phyloP scores from a whole-genome alignment of 2,888 invertebrate species.

The Carterocephalus palaemon region DNA sequence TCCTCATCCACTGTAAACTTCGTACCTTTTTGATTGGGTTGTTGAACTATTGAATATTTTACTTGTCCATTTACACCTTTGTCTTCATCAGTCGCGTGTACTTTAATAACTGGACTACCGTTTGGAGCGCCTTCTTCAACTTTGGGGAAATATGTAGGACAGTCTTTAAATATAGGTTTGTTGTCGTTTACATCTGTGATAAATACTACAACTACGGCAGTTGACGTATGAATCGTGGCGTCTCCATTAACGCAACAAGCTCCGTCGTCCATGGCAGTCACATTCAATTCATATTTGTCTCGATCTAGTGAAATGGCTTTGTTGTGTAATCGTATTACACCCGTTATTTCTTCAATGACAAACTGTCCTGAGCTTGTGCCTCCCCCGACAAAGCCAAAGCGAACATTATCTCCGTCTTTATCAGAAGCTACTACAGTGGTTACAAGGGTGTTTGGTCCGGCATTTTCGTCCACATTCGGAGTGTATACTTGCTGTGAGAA shows the following conservation, averaged over 20 bases:
- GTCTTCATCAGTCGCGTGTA: conserved; percentile 96
- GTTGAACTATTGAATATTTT: conserved; percentile 97
- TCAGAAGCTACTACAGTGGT: conserved; percentile 98
- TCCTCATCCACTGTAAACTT: conserved; percentile 97
- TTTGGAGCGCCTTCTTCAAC: conserved; percentile 97
- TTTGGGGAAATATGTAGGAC: conserved; percentile 94
- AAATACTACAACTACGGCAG: conserved; percentile 96
- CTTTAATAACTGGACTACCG: conserved; percentile 95
- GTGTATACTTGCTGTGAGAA: conserved; percentile 98
- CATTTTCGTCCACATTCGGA: conserved; percentile 97
- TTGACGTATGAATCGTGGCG: conserved; percentile 92
- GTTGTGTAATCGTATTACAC: conserved; percentile 93
- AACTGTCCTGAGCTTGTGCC: conserved; percentile 95
- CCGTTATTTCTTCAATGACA: conserved; percentile 96
- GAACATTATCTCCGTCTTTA: conserved; percentile 97
- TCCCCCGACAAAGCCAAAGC: conserved; percentile 94
- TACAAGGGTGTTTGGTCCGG: conserved; percentile 95
- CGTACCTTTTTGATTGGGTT: conserved; percentile 95
- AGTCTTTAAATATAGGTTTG: conserved; percentile 96
- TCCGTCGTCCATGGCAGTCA: conserved; percentile 98
- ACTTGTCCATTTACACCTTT: conserved; percentile 97
- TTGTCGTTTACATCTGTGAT: conserved; percentile 98
- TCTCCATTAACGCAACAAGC: conserved; percentile 96
- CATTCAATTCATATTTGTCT: conserved; percentile 97
- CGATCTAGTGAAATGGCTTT: conserved; percentile 92